These are phyloP conservation scores for Metacarcinus magister DNA, from an alignment of 2,888 invertebrate genomes.

Conservation along the genomic window DNA sequence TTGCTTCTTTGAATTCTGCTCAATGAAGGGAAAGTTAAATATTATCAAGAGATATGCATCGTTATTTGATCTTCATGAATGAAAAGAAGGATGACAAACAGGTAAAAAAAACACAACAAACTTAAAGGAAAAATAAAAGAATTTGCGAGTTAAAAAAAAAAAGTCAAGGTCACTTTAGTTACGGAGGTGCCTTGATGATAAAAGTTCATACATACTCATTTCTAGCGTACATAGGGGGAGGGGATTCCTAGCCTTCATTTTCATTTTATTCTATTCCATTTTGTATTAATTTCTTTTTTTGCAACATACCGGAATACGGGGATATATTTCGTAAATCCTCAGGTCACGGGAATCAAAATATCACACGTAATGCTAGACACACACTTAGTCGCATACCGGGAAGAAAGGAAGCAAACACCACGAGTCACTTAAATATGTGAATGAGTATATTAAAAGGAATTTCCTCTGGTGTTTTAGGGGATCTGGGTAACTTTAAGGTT, in stretches of 20 bases:
- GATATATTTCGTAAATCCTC: no score
- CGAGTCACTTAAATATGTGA: not conserved
- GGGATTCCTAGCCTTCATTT: no score
- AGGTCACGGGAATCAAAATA: not conserved
- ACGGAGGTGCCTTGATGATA: no score
- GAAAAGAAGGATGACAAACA: not conserved
- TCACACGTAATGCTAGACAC: not conserved
- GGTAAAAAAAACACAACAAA: not conserved
- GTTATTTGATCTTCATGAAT: not conserved
- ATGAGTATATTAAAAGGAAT: not conserved
- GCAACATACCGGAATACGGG: no score
- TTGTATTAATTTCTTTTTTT: no score
- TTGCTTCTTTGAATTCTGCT: not conserved
- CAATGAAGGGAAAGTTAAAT: not conserved
- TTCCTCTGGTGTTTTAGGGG: not conserved
- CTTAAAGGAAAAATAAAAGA: not conserved
- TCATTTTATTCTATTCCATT: no score
- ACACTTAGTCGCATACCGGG: not conserved
- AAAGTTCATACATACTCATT: no score
- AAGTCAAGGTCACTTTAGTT: not conserved
- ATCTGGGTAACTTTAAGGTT: not conserved
- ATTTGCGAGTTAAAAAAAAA: not conserved
- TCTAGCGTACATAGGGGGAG: no score
- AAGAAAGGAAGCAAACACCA: not conserved
- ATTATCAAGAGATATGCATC: no score